Conservation (phyloP, 2,113 vertebrate species). For the Camelus bactrianus region DNA sequence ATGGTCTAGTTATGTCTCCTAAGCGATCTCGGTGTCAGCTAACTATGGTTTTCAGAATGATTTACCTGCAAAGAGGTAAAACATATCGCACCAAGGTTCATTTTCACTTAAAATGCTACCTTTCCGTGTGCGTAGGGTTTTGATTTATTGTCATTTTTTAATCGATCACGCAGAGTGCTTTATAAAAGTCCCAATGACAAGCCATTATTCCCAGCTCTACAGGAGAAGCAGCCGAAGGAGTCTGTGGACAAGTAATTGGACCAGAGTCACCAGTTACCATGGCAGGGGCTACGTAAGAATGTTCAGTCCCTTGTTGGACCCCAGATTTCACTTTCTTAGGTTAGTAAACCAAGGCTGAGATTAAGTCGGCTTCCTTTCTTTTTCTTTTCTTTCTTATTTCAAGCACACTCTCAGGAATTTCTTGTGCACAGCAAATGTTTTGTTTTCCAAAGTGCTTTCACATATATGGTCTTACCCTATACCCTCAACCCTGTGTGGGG, state of each 20-base stretch:
- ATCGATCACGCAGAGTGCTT: neutral
- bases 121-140: neutral
- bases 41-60: neutral
- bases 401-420: neutral
- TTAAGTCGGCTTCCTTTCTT: neutral
- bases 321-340: neutral
- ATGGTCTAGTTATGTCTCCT: neutral
- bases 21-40: neutral
- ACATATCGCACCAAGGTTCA: neutral
- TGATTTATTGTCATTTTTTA: neutral
- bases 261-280: neutral
- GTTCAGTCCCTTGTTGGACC: neutral
- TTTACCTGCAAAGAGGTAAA: conserved; percentile 1
- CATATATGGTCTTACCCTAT: neutral
- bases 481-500: neutral
- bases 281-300: neutral
- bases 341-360: conserved; percentile 45
- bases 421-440: neutral
- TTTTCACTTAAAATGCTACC: conserved; percentile 28
- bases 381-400: neutral
- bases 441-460: neutral
- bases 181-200: neutral
- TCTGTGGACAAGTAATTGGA: neutral
- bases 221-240: neutral
- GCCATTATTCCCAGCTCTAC: neutral